Conservation (phyloP, 2,113 vertebrate genomes). For the Myotis davidii region DNA sequence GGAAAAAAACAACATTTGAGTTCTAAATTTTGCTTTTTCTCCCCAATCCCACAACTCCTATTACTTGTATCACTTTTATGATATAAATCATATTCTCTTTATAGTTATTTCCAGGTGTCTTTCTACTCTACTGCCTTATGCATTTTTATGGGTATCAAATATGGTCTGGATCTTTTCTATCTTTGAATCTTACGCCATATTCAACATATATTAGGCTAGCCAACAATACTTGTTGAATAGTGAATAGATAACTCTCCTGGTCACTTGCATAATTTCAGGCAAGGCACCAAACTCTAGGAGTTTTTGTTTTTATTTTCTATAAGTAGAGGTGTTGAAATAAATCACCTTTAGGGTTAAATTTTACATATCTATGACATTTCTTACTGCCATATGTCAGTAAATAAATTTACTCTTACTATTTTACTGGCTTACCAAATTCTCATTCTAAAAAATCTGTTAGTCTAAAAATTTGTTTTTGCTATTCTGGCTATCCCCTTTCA, state of each 20-base stretch:
- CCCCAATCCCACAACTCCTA: not conserved
- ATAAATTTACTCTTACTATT: not conserved
- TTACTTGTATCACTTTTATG: not conserved
- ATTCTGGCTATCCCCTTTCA: constrained; percentile 13
- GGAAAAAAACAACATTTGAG: not conserved
- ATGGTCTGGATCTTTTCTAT: not conserved
- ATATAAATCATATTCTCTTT: not conserved
- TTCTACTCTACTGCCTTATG: not conserved
- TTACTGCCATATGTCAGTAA: not conserved
- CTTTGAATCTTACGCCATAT: not conserved
- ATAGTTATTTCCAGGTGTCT: not conserved
- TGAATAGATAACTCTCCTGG: not conserved
- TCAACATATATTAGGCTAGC: not conserved
- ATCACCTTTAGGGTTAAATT: not conserved
- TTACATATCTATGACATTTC: not conserved
- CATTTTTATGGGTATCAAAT: not conserved
- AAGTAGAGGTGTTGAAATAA: not conserved
- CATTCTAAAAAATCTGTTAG: not conserved
- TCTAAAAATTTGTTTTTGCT: not conserved
- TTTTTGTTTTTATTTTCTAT: not conserved
- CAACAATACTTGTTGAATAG: not conserved
- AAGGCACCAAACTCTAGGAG: not conserved
- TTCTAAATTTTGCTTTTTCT: not conserved
- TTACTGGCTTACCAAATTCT: constrained; percentile 3
- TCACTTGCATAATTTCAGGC: not conserved